phyloP scores from a whole-genome alignment of 2,888 invertebrate species.

The Athalia cordata region DNA sequence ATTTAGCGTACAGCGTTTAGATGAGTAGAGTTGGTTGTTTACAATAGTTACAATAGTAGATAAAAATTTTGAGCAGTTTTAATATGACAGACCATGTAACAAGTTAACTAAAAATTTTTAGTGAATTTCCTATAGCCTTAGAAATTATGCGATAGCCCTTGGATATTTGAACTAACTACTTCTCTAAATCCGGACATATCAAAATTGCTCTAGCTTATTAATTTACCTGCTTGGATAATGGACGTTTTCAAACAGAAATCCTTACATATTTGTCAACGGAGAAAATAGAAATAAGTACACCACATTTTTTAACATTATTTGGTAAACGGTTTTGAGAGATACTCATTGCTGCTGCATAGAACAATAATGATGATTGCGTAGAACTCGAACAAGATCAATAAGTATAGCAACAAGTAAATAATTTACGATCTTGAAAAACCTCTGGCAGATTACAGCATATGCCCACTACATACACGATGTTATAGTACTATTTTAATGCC shows the following conservation, averaged over 20 bases:
- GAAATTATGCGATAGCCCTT: neutral
- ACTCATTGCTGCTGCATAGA: too few species aligned
- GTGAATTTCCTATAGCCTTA: neutral
- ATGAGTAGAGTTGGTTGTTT: neutral
- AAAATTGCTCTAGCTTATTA: conserved; percentile 12
- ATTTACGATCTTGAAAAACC: too few species aligned
- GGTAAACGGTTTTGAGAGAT: too few species aligned
- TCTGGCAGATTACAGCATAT: too few species aligned
- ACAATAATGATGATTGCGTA: too few species aligned
- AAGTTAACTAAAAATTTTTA: neutral
- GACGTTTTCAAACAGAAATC: neutral
- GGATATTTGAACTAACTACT: conserved; percentile 1
- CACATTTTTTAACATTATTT: neutral
- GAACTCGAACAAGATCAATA: too few species aligned
- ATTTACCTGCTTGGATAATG: conserved; percentile 1
- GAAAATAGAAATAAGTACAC: too few species aligned
- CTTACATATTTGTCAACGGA: neutral
- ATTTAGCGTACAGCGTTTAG: conserved; percentile 15
- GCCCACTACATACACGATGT: too few species aligned
- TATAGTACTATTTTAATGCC: too few species aligned
- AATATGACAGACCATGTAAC: neutral
- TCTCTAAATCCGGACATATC: too few species aligned
- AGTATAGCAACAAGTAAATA: too few species aligned
- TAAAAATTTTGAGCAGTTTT: conserved; percentile 12
- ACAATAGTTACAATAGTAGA: neutral